A percentile compares a stretch with the other conserved stretches of the same genome.
Conservation (phyloP, 1,140 invertebrate genomes). For the Saccostrea glomerata region DNA sequence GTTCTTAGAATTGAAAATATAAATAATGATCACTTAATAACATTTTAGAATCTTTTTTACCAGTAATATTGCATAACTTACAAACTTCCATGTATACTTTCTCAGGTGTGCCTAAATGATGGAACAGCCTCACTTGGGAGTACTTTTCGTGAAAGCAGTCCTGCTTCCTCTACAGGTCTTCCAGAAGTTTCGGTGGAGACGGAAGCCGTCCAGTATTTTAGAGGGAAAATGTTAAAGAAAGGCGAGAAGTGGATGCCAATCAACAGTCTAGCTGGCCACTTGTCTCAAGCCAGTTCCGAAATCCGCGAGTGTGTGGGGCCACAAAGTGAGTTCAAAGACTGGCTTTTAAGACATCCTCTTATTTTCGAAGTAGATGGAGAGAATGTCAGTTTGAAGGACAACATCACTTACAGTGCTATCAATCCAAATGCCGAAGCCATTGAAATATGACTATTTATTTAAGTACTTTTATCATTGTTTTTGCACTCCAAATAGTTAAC, state of each 20-base stretch:
- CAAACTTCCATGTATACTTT: not conserved
- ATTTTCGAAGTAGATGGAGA: slow-evolving; percentile 79
- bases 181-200: slow-evolving; percentile 78
- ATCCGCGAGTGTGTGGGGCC: slow-evolving; percentile 79
- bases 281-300: slow-evolving; percentile 78
- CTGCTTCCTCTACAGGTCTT: slow-evolving; percentile 71
- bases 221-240: slow-evolving; percentile 75
- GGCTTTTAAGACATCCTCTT: slow-evolving; percentile 77
- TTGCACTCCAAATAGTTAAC: too few relatives aligned
- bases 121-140: slow-evolving; percentile 74
- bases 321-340: slow-evolving; percentile 78
- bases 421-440: too few relatives aligned
- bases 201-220: slow-evolving; percentile 80
- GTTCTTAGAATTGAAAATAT: too few relatives aligned
- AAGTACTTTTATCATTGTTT: too few relatives aligned
- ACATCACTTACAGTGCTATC: slow-evolving; percentile 73
- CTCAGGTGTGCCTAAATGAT: slow-evolving; percentile 73
- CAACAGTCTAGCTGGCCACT: slow-evolving; percentile 78
- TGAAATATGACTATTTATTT: too few relatives aligned
- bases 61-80: too few relatives aligned
- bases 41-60: too few relatives aligned
- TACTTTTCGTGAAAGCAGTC: slow-evolving; percentile 73
- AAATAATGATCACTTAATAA: too few relatives aligned
- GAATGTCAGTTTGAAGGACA: slow-evolving; percentile 76
- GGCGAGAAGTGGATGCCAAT: slow-evolving; percentile 79